Percentiles rank a stretch among this genome's conserved stretches.
These are phyloP conservation scores for Ispidina picta DNA, from an alignment of 2,797 vertebrate genomes.

Conservation along the genomic window DNA sequence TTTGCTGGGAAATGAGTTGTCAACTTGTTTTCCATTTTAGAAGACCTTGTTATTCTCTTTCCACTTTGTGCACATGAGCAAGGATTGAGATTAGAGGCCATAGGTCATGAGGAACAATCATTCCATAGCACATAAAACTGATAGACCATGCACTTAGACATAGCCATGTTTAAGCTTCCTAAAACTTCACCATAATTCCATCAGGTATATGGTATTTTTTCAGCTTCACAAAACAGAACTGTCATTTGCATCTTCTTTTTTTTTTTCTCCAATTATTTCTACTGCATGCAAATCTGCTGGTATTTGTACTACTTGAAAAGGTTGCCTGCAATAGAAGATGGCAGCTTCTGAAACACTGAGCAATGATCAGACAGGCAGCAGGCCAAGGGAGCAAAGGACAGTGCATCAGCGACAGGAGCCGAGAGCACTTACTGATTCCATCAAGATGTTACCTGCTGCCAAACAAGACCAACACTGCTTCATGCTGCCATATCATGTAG, in stretches of 20 bases:
- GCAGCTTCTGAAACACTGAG: constrained; percentile 74
- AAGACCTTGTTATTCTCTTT: not conserved
- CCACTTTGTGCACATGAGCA: not conserved
- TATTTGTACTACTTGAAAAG: constrained; percentile 64
- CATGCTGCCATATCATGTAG: constrained; percentile 39
- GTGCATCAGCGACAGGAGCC: constrained; percentile 11
- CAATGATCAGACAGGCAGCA: constrained; percentile 70
- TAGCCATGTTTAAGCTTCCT: constrained; percentile 46
- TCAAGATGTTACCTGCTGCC: constrained; percentile 43
- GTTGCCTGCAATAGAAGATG: constrained; percentile 51
- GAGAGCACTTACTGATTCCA: constrained; percentile 49
- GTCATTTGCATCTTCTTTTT: not conserved
- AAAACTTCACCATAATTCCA: constrained; percentile 35
- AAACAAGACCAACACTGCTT: constrained; percentile 58
- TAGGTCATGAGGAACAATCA: not conserved
- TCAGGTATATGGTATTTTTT: constrained; percentile 34
- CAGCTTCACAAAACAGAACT: constrained; percentile 60
- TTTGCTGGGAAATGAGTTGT: constrained; percentile 9
- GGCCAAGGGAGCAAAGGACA: constrained; percentile 59
- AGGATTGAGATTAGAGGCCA: not conserved
- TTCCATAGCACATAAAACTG: not conserved
- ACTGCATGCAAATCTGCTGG: constrained; percentile 58
- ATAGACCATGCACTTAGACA: not conserved
- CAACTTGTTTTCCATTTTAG: constrained; percentile 19
- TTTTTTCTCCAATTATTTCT: constrained; percentile 62